Conservation (phyloP, 2,888 invertebrate species). For the Aspidiotus rigidus region DNA sequence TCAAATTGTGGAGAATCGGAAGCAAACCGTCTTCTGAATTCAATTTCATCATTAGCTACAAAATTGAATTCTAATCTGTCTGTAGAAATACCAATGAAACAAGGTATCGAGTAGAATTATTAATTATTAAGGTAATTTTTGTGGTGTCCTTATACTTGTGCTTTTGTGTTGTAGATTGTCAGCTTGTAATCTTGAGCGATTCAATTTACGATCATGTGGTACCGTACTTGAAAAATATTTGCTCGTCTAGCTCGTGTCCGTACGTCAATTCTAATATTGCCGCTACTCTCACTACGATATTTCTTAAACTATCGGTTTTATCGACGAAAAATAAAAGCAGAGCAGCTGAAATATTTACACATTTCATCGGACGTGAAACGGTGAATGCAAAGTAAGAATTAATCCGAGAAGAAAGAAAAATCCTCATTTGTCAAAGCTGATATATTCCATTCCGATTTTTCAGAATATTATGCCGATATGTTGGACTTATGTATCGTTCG, state of each 20-base stretch:
- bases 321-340: conserved; percentile 6
- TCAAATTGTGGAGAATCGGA: conserved; percentile 38
- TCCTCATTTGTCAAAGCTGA: too few relatives aligned
- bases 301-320: conserved; percentile 33
- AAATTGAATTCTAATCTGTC: conserved; percentile 34
- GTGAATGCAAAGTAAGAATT: conserved; percentile 30
- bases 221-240: conserved; percentile 37
- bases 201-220: conserved; percentile 39
- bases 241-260: conserved; percentile 35
- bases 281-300: conserved; percentile 38
- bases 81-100: conserved; percentile 17
- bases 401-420: too few relatives aligned
- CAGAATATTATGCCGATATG: conserved; percentile 35
- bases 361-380: conserved; percentile 30
- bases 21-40: conserved; percentile 38
- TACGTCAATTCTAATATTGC: conserved; percentile 39
- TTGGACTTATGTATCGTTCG: conserved; percentile 19
- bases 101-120: conserved; percentile 2
- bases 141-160: too few relatives aligned
- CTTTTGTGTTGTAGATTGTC: conserved; percentile 35
- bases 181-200: conserved; percentile 37
- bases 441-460: background rate
- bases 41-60: conserved; percentile 36
- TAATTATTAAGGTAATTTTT: too few relatives aligned
- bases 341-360: conserved; percentile 36